A percentile compares a stretch with the other conserved stretches of the same genome.
phyloP scores from a whole-genome alignment of 2,888 invertebrate genomes.

The Thalpophila matura region DNA sequence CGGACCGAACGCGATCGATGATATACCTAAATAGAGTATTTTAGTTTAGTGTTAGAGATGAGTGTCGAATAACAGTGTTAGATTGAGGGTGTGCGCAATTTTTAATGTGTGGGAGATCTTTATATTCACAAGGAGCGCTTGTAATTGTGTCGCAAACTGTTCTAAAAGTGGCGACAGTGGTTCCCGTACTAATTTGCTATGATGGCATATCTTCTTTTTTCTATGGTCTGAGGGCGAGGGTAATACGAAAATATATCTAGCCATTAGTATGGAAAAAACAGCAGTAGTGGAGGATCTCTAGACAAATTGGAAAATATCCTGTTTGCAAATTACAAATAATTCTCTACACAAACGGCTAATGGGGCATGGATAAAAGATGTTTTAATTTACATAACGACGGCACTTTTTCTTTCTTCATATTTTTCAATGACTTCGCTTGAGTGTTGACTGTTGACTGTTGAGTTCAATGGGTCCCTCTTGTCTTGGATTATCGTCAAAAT shows the following conservation, averaged over 20 bases:
- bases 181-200: no score
- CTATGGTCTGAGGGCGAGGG: no score
- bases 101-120: no score
- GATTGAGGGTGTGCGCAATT: no score
- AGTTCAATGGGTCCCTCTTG: conserved; percentile 69
- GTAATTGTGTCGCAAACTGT: no score
- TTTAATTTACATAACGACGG: conserved; percentile 85
- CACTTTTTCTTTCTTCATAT: conserved; percentile 79
- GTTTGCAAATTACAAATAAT: conserved; percentile 84
- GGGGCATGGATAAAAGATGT: conserved; percentile 81
- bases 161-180: no score
- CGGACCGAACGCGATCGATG: no score
- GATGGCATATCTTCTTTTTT: no score
- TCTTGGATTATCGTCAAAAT: conserved; percentile 72
- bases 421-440: conserved; percentile 63
- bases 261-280: conserved; percentile 71
- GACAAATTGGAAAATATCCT: conserved; percentile 83
- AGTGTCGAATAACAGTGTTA: no score
- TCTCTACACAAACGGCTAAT: conserved; percentile 81
- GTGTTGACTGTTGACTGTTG: conserved; percentile 61
- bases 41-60: no score
- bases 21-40: no score
- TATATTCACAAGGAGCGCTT: no score
- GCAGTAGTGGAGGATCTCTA: conserved; percentile 65
- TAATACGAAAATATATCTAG: conserved; percentile 78